Conservation (phyloP, 2,888 invertebrate genomes). For the Sphaerophoria rueppellii region DNA sequence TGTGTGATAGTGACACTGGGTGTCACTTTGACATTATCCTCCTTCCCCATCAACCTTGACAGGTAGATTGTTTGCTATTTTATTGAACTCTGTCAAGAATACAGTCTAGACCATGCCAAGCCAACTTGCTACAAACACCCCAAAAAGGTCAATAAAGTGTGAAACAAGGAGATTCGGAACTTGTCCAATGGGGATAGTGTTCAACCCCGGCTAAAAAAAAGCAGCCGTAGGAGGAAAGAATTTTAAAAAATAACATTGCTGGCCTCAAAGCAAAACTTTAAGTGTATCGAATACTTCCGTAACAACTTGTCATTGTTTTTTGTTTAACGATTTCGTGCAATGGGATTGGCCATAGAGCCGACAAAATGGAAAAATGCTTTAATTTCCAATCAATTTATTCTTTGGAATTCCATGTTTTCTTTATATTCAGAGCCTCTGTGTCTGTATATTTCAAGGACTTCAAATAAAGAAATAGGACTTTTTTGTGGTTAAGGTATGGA, state of each 20-base stretch:
- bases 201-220: background rate
- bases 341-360: background rate
- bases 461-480: conserved; percentile 34
- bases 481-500: conserved; percentile 22
- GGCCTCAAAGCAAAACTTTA: background rate
- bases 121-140: background rate
- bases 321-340: background rate
- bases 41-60: conserved; percentile 37
- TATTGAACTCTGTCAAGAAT: conserved; percentile 48
- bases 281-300: conserved; percentile 28
- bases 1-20: background rate
- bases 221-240: background rate
- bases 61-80: conserved; percentile 37
- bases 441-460: conserved; percentile 27
- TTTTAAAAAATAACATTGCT: conserved; percentile 6
- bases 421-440: conserved; percentile 1
- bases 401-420: background rate
- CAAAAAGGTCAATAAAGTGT: background rate
- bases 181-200: conserved; percentile 16
- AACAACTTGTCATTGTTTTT: conserved; percentile 13
- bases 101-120: conserved; percentile 46
- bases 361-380: conserved; percentile 7
- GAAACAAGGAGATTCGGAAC: conserved; percentile 8
- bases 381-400: conserved; percentile 28
- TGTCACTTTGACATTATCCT: conserved; percentile 20